Evolutionary conservation across 2,888 invertebrate genomes (phyloP), one percentile per base, ranked within the genome.

Genomic region (Latrodectus elegans): DNA sequence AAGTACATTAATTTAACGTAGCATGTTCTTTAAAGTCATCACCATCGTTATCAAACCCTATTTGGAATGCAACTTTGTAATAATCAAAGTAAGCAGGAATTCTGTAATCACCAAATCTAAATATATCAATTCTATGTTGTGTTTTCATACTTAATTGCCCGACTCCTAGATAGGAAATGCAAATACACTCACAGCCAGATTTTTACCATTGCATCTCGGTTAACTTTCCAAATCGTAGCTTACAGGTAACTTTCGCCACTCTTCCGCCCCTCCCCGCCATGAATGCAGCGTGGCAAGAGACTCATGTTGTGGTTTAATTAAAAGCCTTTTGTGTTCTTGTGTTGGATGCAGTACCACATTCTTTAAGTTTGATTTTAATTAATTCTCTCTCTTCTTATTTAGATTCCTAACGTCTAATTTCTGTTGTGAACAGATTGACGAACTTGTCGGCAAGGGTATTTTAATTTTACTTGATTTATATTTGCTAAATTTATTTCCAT

Each of bases 251-350:
- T 12, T 52, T 26, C 14, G 12, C 26, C 12, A 22, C 73, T 26
- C 51, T 38, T 60, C 60, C 6, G 6, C 55, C 60, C 12, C 60
- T 11, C 10, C 4, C 60, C 14, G 8, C n/a, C 60, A 11, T 9
- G 60, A 11, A 60, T 60, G 12, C 60, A 60, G 14, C 10, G 10
- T 6, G 60, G 14, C n/a, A n/a, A 60, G 60, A 38, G 64, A 70
- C 15, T 55, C 83, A 52, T 76, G 83, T 68, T 68, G 70, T 15
- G 71, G 71, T 77, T 84, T 84, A 84, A 84, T 84, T 84, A 84
- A 84, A 82, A 71, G 76, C 38, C 84, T 77, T 83, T 84, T 77
- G 77, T 84, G 70, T 53, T 51, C 72, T 64, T 38, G 12, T 17
- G 65, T 53, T 51, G 70, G n/a, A 60, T 60, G 52, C 53, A 71